These are phyloP conservation scores for Salarias fasciatus DNA, from an alignment of 2,797 vertebrate genomes.

Conservation along the genomic window DNA sequence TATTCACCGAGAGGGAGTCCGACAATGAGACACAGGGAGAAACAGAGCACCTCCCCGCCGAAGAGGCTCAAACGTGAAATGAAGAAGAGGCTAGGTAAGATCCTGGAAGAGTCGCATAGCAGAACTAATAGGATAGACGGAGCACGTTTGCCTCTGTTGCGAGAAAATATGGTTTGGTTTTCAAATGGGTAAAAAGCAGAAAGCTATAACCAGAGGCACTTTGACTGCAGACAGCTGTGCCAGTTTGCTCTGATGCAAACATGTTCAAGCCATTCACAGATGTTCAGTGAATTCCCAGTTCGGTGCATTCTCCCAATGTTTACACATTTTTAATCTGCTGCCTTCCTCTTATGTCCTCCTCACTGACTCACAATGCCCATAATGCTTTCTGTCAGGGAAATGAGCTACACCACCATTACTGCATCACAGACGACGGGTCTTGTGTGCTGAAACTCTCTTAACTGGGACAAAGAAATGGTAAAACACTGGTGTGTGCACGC, in stretches of 20 bases:
- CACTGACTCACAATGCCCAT: conserved; percentile 15
- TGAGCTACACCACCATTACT: conserved; percentile 14
- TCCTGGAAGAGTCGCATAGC: conserved; percentile 31
- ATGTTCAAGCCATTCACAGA: conserved; percentile 66
- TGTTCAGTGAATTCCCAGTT: conserved; percentile 62
- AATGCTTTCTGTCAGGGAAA: conserved; percentile 22
- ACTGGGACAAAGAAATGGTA: too few species aligned
- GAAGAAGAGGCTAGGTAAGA: conserved; percentile 30
- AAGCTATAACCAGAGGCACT: conserved; percentile 61
- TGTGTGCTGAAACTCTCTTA: too few species aligned
- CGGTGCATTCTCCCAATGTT: conserved; percentile 38
- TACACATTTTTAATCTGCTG: conserved; percentile 41
- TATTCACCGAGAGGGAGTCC: conserved; percentile 19
- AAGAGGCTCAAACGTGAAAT: conserved; percentile 26
- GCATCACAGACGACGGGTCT: not conserved
- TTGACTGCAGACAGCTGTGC: conserved; percentile 63
- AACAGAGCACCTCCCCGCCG: conserved; percentile 4
- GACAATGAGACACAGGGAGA: conserved; percentile 23
- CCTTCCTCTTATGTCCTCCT: conserved; percentile 11
- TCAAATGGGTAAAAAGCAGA: conserved; percentile 65
- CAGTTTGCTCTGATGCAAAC: conserved; percentile 71
- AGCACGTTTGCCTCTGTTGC: conserved; percentile 47
- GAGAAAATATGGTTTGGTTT: conserved; percentile 71
- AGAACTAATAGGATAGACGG: conserved; percentile 54
- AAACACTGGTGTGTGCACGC: too few species aligned